Evolutionary conservation across 1,140 invertebrate species (phyloP), one percentile per base, ranked within the genome.

Genomic region (Chionoecetes opilio): DNA sequence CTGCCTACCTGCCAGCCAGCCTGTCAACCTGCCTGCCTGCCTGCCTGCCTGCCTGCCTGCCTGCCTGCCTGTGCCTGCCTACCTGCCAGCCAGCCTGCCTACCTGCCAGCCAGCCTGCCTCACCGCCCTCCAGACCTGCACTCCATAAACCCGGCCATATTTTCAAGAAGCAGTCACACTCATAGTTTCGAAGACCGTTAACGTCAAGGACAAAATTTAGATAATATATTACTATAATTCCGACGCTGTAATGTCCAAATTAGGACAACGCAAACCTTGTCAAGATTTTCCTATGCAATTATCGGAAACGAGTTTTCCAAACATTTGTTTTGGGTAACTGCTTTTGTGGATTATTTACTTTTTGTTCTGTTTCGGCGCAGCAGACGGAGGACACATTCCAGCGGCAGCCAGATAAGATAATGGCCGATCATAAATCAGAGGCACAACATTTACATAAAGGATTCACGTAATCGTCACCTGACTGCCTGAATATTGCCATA

Each of bases 381-480:
- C 63, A 21, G 63, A 75, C n/a, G 21, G 11, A 75, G 63, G 63
- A 75, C 63, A 21, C n/a, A 21, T 21, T 75, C 11, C 63, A 1
- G 26, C 63, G 63, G 6, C 41, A 14, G 63, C 63, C 0, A 3
- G 63, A 26, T 26, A 21, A 75, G 63, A 21, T 75, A 75, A 75
- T 75, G 63, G 63, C 63, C 26, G 6, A 17, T 75, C 3, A 75
- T 75, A n/a, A 75, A 75, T 75, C 63, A 75, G 3, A 75, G 21
- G 26, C 63, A 2, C 11, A 21, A 75, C 63, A 75, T 75, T 75
- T 75, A 90, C 41, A 90, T 90, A 32, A 32, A 53, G 41, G n/a
- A 29, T 53, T 90, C 88, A 53, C n/a, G n/a, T 90, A 46, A 90
- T 53, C 53, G 88, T 29, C 41, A 90, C 32, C 31, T 90, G 88